Base-by-base conservation (phyloP, 2,113 vertebrate genomes). In the Lampris megalopsis region DNA sequence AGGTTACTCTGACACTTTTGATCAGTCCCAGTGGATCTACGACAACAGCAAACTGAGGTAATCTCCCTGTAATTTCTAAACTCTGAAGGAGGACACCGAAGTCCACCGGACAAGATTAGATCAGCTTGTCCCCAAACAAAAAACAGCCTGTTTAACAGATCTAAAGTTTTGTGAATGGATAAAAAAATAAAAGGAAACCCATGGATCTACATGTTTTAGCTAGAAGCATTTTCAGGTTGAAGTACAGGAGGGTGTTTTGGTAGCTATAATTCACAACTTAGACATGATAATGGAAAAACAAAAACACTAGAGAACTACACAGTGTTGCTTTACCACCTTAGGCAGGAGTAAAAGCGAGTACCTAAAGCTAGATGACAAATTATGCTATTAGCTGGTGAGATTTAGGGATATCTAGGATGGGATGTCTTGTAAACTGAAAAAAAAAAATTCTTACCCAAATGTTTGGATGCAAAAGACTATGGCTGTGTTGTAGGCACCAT, bases 1-100 rank as follows among this genome's bases (percentile, higher is more conserved):
- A 52, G 73, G 54, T 68, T 11, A n/a, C 48, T 58, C 41, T 3
- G 13, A 64, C 56, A 71, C 64, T 13, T 53, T 59, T 50, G 65
- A 71, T 68, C 61, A 8, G n/a, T 56, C 5, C 0, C 61, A 50
- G 62, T 5, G 38, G 35, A 58, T 58, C 35, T 37, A 69, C 37
- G 68, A 47, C 63, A 65, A 45, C 56, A 36, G 68, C 48, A 49
- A 35, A 4, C 37, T n/a, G 68, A 78, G 41, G 11, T 48, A 1
- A 72, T 53, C 57, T 47, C 45, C 42, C 48, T 71, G 24, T 64
- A 8, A 10, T 79, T 80, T 52, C 0, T 43, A 59, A 59, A 63
- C 63, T 53, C 36, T 48, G 60, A 58, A 35, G 36, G 5, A 36
- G n/a, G 7, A 11, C 3, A 5, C 7, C 4, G 43, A 5, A 45